Base-by-base conservation (phyloP, 2,888 invertebrate species). In the Pristionchus mayeri region DNA sequence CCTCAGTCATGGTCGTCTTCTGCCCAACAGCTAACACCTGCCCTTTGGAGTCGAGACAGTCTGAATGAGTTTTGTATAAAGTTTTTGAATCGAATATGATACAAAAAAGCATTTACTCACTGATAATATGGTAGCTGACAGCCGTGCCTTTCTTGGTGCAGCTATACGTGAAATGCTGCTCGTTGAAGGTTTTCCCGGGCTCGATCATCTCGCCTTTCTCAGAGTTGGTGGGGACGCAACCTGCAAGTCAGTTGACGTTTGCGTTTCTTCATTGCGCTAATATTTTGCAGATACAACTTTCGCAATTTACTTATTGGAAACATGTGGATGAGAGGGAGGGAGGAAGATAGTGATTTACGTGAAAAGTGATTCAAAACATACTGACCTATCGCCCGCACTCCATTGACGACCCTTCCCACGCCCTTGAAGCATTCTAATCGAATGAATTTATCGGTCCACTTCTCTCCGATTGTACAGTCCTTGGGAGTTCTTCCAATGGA, bases 361-460 rank as follows among this genome's bases (percentile, higher is more conserved):
- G 16, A 6, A 52, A 18, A 18, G 3, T 16, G 3, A 11, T 3
- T 6, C 13, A 16, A 16, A 52, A 52, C 13, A 52, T 52, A 27
- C 50, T 50, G 2, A 80, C 80, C 80, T 27, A 80, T 57, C 3
- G 80, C 57, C 37, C 80, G 30, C 18, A 80, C 80, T 57, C 80
- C 80, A 9, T 57, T 54, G 27, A 80, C 57, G 21, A 80, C 30
- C 18, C 13, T 52, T 40, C 80, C 80, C 6, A 13, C n/a, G 6
- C 80, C 80, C 16, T 27, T 24, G 37, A 16, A 80, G 30, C 80
- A 80, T 27, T 80, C 80, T 34, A 80, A 80, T 34, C 80, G 30
- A 24, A 80, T 80, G 40, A 30, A 80, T 18, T 80, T 80, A 2
- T 13, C 37, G 1, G 80, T 80, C 80, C 80, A 80, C 16, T 57